Evolutionary conservation across 35 echinoderm and acorn worm species (phyloP).

Genomic region (Heliocidaris tuberculata): DNA sequence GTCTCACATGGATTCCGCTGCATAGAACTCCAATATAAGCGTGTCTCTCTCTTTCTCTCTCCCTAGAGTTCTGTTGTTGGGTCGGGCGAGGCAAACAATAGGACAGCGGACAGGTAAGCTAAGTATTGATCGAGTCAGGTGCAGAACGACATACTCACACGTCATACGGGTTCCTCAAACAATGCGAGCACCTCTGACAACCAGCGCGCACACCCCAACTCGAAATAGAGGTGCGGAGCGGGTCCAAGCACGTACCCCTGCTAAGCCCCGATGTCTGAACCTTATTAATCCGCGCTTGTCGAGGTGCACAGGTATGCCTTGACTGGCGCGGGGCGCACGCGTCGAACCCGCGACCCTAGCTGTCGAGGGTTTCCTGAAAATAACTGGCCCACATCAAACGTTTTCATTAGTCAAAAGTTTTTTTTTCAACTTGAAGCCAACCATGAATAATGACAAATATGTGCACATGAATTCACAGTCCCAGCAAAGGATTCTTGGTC

Average conservation of each 20-base stretch:
- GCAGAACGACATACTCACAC: not conserved
- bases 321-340: not conserved
- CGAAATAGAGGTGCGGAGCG: not conserved
- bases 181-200: not conserved
- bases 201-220: not conserved
- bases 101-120: slow-evolving; percentile 19
- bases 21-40: slow-evolving; percentile 11
- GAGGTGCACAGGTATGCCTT: not conserved
- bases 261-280: not conserved
- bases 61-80: not conserved
- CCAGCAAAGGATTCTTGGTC: too few relatives aligned
- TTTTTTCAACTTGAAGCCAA: not conserved
- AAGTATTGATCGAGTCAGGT: not conserved
- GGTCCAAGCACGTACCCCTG: not conserved
- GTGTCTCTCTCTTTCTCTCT: slow-evolving; percentile 8
- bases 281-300: not conserved
- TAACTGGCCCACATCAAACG: not conserved
- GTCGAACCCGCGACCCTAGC: not conserved
- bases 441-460: not conserved
- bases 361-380: not conserved
- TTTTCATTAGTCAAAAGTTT: not conserved
- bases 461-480: not conserved
- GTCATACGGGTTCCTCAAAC: slow-evolving; percentile 8
- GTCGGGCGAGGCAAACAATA: slow-evolving; percentile 18
- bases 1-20: slow-evolving; percentile 21